Percentiles rank a stretch among this genome's conserved stretches.
These are phyloP conservation scores for Steinernema scapterisci DNA, from an alignment of 2,888 invertebrate species.

Conservation along the genomic window DNA sequence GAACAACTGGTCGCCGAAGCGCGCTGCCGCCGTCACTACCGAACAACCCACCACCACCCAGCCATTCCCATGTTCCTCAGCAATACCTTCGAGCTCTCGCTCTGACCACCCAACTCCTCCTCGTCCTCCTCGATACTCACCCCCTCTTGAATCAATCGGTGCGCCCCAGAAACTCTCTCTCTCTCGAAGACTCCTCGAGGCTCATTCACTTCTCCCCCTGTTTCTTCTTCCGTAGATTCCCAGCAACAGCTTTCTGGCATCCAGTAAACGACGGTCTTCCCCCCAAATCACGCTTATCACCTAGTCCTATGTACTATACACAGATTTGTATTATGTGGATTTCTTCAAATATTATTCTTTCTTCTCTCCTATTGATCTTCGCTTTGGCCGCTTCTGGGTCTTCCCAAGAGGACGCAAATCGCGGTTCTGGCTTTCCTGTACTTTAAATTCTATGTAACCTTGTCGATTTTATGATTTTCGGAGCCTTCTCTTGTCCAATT, in stretches of 20 bases:
- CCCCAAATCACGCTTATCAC: not conserved
- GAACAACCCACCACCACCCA: conserved; percentile 42
- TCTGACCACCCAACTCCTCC: conserved; percentile 33
- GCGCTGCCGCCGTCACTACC: conserved; percentile 44
- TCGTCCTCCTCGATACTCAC: not conserved
- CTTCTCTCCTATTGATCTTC: conserved; percentile 15
- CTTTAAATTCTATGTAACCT: conserved; percentile 3
- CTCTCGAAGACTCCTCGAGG: conserved; percentile 28
- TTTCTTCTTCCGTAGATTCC: not conserved
- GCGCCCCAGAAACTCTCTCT: conserved; percentile 1
- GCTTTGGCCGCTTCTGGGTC: not conserved
- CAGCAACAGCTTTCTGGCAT: not conserved
- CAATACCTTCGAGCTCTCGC: conserved; percentile 43
- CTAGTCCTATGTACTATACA: conserved; percentile 22
- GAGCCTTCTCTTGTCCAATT: no score
- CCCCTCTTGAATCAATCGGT: conserved; percentile 15
- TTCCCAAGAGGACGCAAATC: not conserved
- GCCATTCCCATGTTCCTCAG: conserved; percentile 49
- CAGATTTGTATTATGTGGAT: conserved; percentile 25
- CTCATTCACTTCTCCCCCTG: conserved; percentile 24
- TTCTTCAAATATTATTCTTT: not conserved
- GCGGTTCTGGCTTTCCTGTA: not conserved
- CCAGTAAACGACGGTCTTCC: not conserved
- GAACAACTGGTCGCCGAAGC: conserved; percentile 48
- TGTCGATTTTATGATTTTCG: conserved; percentile 26